A percentile compares a stretch with the other conserved stretches of the same genome.
Conservation (phyloP, 2,888 invertebrate genomes). For the Pachymerium ferrugineum region DNA sequence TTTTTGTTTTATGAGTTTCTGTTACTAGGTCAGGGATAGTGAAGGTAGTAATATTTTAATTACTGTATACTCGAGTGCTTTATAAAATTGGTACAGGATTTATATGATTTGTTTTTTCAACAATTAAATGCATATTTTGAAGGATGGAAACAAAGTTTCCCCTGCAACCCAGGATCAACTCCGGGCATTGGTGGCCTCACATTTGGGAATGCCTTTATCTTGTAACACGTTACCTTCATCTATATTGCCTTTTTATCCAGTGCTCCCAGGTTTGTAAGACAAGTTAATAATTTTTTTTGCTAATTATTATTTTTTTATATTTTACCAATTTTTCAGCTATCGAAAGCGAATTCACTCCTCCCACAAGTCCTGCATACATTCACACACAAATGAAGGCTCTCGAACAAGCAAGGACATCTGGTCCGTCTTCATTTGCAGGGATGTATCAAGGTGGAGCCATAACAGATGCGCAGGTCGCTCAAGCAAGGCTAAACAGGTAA, state of each 20-base stretch:
- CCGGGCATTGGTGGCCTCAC: slow-evolving; percentile 62
- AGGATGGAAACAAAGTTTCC: slow-evolving; percentile 53
- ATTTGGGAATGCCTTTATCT: slow-evolving; percentile 61
- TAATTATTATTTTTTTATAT: neutral
- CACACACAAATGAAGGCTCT: slow-evolving; percentile 56
- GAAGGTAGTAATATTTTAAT: no score
- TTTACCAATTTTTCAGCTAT: slow-evolving; percentile 45
- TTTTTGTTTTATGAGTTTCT: slow-evolving; percentile 30
- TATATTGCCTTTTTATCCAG: slow-evolving; percentile 65
- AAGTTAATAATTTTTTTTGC: slow-evolving; percentile 42
- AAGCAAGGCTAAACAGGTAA: slow-evolving; percentile 56
- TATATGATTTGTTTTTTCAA: neutral
- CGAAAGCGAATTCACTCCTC: slow-evolving; percentile 51
- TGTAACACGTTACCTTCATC: slow-evolving; percentile 60
- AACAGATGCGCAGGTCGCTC: slow-evolving; percentile 50
- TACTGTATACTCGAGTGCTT: no score
- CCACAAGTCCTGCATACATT: slow-evolving; percentile 50
- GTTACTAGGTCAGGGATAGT: neutral
- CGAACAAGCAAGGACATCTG: slow-evolving; percentile 48
- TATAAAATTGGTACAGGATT: neutral
- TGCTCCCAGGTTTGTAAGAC: slow-evolving; percentile 55
- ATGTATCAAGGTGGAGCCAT: slow-evolving; percentile 44
- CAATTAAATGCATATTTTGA: neutral
- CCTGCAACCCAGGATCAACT: slow-evolving; percentile 73
- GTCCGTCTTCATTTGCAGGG: slow-evolving; percentile 43